These are phyloP conservation scores for Brachypteracias leptosomus DNA, from an alignment of 2,113 vertebrate genomes.

Conservation along the genomic window DNA sequence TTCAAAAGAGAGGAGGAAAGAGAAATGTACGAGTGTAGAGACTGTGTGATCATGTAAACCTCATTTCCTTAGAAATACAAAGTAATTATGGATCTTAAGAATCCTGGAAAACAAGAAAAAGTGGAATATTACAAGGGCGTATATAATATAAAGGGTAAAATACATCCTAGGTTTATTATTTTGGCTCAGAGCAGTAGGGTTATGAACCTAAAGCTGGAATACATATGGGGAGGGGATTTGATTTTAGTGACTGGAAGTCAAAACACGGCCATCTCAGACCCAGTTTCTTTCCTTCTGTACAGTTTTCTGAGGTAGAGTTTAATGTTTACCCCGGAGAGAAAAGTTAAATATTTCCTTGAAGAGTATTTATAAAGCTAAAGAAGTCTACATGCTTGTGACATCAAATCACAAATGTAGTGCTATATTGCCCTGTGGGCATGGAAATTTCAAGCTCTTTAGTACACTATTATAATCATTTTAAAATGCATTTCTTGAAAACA, in stretches of 20 bases:
- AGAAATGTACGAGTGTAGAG: neutral
- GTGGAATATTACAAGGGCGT: neutral
- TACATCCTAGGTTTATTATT: neutral
- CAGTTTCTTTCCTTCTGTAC: neutral
- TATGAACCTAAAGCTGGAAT: neutral
- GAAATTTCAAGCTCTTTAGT: constrained; percentile 44
- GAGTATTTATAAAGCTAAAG: constrained; percentile 16
- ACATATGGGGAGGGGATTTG: neutral
- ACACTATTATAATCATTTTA: constrained; percentile 45
- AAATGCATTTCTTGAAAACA: constrained; percentile 39
- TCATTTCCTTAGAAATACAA: neutral
- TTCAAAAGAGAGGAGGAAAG: neutral
- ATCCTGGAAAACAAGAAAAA: neutral
- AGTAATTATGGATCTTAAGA: neutral
- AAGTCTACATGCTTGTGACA: constrained; percentile 19
- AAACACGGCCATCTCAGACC: neutral
- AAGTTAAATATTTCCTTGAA: constrained; percentile 37
- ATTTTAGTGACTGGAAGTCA: neutral
- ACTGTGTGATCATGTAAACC: neutral
- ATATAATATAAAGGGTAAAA: neutral
- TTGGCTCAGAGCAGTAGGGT: neutral
- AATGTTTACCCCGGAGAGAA: neutral
- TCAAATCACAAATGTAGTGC: constrained; percentile 51
- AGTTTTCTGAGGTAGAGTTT: neutral
- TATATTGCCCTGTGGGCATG: constrained; percentile 51